phyloP scores from a whole-genome alignment of 2,888 invertebrate genomes.

The Sphinx pinastri region DNA sequence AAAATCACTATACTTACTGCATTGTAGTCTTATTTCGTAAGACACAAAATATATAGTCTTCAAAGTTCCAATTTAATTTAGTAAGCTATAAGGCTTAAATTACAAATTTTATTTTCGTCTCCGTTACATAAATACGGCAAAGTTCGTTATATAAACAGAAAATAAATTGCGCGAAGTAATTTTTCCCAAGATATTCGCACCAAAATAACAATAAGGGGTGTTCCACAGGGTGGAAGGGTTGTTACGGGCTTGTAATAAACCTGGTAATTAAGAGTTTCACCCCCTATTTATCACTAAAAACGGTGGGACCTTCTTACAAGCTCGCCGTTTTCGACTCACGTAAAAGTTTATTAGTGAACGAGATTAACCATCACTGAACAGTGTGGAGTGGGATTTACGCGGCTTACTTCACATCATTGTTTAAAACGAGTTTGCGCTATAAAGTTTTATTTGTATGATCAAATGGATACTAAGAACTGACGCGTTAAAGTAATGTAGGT shows the following conservation, averaged over 20 bases:
- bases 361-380: background rate
- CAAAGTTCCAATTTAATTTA: too few species aligned
- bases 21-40: too few species aligned
- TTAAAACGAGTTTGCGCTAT: background rate
- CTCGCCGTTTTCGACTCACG: background rate
- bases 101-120: background rate
- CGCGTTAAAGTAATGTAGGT: too few species aligned
- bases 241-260: slow-evolving; percentile 40
- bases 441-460: background rate
- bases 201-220: slow-evolving; percentile 18
- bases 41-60: too few species aligned
- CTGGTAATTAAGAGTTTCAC: slow-evolving; percentile 48
- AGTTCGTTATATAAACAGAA: background rate
- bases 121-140: too few species aligned
- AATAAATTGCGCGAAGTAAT: background rate
- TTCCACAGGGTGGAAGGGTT: slow-evolving; percentile 17
- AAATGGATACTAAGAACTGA: background rate
- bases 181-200: slow-evolving; percentile 7
- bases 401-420: slow-evolving; percentile 10
- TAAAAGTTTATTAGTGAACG: slow-evolving; percentile 17
- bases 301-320: slow-evolving; percentile 25
- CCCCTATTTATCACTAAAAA: slow-evolving; percentile 33
- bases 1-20: too few species aligned
- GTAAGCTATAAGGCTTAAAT: background rate
- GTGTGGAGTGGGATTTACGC: slow-evolving; percentile 5